Percentiles rank a stretch among this genome's conserved stretches.
Evolutionary conservation across 2,888 invertebrate genomes (phyloP).

Genomic region (Mimas tiliae): DNA sequence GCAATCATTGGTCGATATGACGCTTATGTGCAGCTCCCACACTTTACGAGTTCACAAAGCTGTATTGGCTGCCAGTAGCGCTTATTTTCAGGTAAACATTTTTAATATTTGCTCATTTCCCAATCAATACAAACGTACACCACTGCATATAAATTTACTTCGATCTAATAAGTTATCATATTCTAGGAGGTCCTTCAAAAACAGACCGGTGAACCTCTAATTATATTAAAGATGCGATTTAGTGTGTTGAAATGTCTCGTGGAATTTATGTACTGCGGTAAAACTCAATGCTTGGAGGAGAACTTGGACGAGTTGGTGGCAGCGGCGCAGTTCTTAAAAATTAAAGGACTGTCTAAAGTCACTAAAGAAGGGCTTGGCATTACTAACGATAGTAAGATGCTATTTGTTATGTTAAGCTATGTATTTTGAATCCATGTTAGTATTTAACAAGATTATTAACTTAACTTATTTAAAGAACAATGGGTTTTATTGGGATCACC

Average conservation of each 20-base stretch:
- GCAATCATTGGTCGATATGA: slow-evolving; percentile 90
- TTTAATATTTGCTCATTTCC: neutral
- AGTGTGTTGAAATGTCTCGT: slow-evolving; percentile 88
- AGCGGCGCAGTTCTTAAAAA: slow-evolving; percentile 89
- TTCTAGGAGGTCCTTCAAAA: slow-evolving; percentile 85
- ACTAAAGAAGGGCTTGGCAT: slow-evolving; percentile 82
- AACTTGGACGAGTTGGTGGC: slow-evolving; percentile 88
- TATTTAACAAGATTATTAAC: neutral
- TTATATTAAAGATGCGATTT: slow-evolving; percentile 89
- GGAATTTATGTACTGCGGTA: slow-evolving; percentile 91
- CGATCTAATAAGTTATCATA: neutral
- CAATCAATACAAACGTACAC: neutral
- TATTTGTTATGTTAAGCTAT: neutral
- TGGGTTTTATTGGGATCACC: too few species aligned
- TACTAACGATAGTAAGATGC: slow-evolving; percentile 69
- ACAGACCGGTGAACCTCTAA: slow-evolving; percentile 83
- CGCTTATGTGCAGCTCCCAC: slow-evolving; percentile 90
- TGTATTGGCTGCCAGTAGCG: slow-evolving; percentile 89
- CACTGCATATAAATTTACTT: too few species aligned
- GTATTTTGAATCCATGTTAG: neutral
- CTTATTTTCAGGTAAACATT: slow-evolving; percentile 87
- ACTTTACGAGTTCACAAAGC: slow-evolving; percentile 90
- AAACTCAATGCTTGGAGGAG: slow-evolving; percentile 88
- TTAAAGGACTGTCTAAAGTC: slow-evolving; percentile 84
- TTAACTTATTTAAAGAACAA: too few species aligned